Percentiles rank a stretch among this genome's conserved stretches.
These are phyloP conservation scores for Drosophila subpulchrella DNA, from an alignment of 1,140 invertebrate species.

Conservation along the genomic window DNA sequence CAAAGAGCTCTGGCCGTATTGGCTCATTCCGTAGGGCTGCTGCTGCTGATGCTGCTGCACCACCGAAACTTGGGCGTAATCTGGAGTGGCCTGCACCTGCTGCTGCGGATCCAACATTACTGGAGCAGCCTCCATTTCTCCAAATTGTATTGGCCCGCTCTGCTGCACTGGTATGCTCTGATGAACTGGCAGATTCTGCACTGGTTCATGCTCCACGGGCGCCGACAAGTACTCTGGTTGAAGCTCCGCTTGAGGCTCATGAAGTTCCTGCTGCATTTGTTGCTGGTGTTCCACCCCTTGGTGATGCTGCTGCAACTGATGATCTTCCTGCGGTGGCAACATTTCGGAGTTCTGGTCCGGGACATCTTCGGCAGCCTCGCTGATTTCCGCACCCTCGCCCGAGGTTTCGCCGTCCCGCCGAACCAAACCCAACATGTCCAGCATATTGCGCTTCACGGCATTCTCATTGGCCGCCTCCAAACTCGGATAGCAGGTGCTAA, in stretches of 20 bases:
- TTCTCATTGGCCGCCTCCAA: constrained; percentile 86
- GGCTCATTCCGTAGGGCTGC: constrained; percentile 61
- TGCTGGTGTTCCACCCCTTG: constrained; percentile 30
- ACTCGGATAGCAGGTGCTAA: constrained; percentile 87
- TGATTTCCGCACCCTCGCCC: constrained; percentile 62
- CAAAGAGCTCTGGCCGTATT: constrained; percentile 63
- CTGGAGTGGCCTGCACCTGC: constrained; percentile 56
- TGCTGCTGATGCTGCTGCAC: constrained; percentile 69
- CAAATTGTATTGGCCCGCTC: constrained; percentile 74
- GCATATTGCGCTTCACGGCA: constrained; percentile 86
- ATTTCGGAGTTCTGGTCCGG: constrained; percentile 36
- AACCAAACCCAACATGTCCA: constrained; percentile 86
- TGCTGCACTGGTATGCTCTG: constrained; percentile 42
- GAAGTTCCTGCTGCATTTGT: constrained; percentile 24
- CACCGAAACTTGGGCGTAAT: constrained; percentile 69
- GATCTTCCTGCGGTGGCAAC: constrained; percentile 17
- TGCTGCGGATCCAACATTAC: constrained; percentile 64
- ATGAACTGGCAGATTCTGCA: constrained; percentile 39
- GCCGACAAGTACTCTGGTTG: constrained; percentile 46
- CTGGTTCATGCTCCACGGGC: constrained; percentile 39
- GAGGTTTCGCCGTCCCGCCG: constrained; percentile 79
- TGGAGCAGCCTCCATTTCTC: constrained; percentile 77
- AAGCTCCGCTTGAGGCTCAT: constrained; percentile 30
- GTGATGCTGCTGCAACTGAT: constrained; percentile 35
- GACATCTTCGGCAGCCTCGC: constrained; percentile 37